A percentile compares a stretch with the other conserved stretches of the same genome.
phyloP scores from a whole-genome alignment of 2,113 vertebrate genomes.

The Albula glossodonta region DNA sequence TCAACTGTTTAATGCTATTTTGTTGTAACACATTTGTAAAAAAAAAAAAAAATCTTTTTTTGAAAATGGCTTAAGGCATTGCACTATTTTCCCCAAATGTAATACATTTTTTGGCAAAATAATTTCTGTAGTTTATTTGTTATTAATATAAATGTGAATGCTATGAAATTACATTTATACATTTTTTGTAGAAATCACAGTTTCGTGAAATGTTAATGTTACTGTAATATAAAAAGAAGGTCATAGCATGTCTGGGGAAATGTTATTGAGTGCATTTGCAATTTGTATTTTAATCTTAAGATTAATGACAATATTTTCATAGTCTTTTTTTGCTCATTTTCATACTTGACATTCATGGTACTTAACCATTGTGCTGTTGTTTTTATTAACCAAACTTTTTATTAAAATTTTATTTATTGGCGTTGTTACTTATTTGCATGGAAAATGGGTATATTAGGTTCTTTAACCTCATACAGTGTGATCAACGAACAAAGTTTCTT shows the following conservation, averaged over 20 bases:
- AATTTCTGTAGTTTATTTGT: slow-evolving; percentile 39
- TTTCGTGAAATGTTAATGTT: slow-evolving; percentile 52
- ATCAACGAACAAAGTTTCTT: slow-evolving; percentile 56
- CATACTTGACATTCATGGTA: slow-evolving; percentile 74
- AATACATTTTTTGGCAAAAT: slow-evolving; percentile 31
- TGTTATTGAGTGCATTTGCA: slow-evolving; percentile 55
- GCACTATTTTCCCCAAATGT: slow-evolving; percentile 59
- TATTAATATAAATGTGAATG: slow-evolving; percentile 40
- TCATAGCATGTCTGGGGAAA: slow-evolving; percentile 57
- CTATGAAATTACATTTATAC: slow-evolving; percentile 43
- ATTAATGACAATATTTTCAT: slow-evolving; percentile 61
- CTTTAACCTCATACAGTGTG: slow-evolving; percentile 66
- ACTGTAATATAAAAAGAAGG: slow-evolving; percentile 16
- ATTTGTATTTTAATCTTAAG: slow-evolving; percentile 37
- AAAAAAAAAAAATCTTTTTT: slow-evolving; percentile 26
- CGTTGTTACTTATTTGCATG: slow-evolving; percentile 76
- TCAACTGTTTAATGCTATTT: slow-evolving; percentile 27
- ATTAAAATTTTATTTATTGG: slow-evolving; percentile 79
- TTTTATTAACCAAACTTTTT: slow-evolving; percentile 76
- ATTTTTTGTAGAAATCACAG: slow-evolving; percentile 31
- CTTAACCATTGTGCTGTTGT: slow-evolving; percentile 90
- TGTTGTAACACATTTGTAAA: slow-evolving; percentile 56
- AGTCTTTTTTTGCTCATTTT: slow-evolving; percentile 74
- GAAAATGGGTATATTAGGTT: slow-evolving; percentile 65
- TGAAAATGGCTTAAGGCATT: slow-evolving; percentile 49